Base-by-base conservation (phyloP, 2,797 vertebrate genomes). In the Adelosebastes latens region DNA sequence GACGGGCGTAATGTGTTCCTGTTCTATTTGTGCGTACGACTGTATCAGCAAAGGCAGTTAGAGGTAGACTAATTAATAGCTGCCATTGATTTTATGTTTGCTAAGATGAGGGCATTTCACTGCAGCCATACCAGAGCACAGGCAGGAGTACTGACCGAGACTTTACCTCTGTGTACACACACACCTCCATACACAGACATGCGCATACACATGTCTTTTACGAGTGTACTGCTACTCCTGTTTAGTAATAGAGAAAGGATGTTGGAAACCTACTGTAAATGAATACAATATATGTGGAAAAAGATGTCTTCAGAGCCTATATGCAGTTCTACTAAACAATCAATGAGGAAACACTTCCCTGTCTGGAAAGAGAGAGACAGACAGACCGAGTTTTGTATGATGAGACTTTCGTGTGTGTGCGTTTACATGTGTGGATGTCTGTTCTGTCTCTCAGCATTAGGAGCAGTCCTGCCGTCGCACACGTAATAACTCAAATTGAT, bases 1-100 rank as follows among this genome's bases (percentile, higher is more conserved):
- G 5, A 36, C 8, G 5, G 24, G 32, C 32, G 3, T 66, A 63
- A 76, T 63, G 62, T 60, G 32, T 72, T 86, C 70, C 72, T 75
- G 75, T 72, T 84, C 78, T 83, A 73, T 90, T 62, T 80, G 72
- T 79, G 73, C 77, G 31, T 83, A 80, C 64, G 59, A 78, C 84
- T 82, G 75, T 80, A 85, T 88, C 83, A 88, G 88, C 85, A 79
- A 29, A 25, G 49, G 69, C 85, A 81, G 88, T 72, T 73, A 76
- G 76, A 81, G 36, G 65, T 75, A 78, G 88, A 89, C 88, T 93
- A 89, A 93, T 92, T 91, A 93, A 94, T 88, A 89, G 92, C 83
- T 27, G 7, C 27, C 80, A 92, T 93, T 90, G 92, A 94, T 93
- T 92, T 89, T 87, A 85, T 87, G 89, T 91, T 93, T 82, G 87